Evolutionary conservation across 2,113 vertebrate species (phyloP), one percentile per base, ranked within the genome.

Genomic region (Macroglossus sobrinus): DNA sequence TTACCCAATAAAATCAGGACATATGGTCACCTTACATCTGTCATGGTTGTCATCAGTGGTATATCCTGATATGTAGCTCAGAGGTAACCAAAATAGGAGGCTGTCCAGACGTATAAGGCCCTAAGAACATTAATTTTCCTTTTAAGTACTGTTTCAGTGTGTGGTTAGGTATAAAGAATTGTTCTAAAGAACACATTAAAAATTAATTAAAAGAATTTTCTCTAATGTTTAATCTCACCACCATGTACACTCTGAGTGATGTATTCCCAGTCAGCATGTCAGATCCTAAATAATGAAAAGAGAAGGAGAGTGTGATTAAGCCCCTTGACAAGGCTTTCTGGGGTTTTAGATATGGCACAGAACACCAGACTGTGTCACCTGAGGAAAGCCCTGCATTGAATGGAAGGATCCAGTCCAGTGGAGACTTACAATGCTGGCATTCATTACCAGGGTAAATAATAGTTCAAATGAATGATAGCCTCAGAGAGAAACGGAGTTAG

Each of bases 191-290:
- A 84, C 3, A 1, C 96, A 98, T 97, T 87, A 88, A 94, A 40
- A 96, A 96, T 91, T 80, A 95, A 91, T 89, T 89, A 84, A 96
- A 97, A 81, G n/a, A 15, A 82, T 95, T 97, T 97, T 94, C 71
- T 68, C 96, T 95, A 74, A 84, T 78, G 93, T 98, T 97, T 97
- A 97, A 97, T 97, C 87, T 98, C 90, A 43, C 61, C 43, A 35
- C 74, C 94, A 93, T 84, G 84, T 96, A 93, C 95, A 93, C 59
- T 72, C 94, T 40, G 90, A 95, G 72, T 84, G 92, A 97, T 28
- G 10, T 0, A 0, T 97, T 92, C 97, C 94, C 97, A 98, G 69
- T 71, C 80, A 11, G 81, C 71, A 7, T 96, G 76, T 95, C 96
- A 93, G 93, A 57, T 55, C 85, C 66, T 95, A 35, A 71, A 94